Conservation (phyloP, 35 echinoderm and acorn worm genomes). For the Heliocidaris erythrogramma region DNA sequence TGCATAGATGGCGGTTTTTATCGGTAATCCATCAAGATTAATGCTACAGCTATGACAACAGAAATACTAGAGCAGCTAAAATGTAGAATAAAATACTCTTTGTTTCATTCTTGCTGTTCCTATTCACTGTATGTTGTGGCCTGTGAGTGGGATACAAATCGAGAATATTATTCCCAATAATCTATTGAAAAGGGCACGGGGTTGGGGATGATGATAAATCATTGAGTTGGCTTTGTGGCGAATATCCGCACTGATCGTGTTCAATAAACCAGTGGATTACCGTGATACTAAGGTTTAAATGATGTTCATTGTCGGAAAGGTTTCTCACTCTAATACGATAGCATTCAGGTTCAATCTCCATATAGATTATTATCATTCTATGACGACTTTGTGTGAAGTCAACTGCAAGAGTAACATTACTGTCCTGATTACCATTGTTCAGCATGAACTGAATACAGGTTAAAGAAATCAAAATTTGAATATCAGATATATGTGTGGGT, state of each 20-base stretch:
- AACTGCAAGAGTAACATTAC: background rate
- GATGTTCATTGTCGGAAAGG: background rate
- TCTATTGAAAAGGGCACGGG: constrained; percentile 1
- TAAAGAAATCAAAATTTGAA: too few species aligned
- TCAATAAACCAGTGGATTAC: background rate
- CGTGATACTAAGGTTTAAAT: too few species aligned
- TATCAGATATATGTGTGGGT: too few species aligned
- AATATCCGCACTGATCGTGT: background rate
- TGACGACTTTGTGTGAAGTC: background rate
- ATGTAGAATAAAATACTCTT: background rate
- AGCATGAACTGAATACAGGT: too few species aligned
- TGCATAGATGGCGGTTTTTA: background rate
- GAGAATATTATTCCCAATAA: constrained; percentile 4
- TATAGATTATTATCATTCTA: background rate
- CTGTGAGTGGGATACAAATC: background rate
- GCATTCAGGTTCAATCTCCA: background rate
- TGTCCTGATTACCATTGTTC: background rate
- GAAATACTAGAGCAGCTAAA: background rate
- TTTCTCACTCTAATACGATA: background rate
- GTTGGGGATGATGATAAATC: constrained; percentile 2
- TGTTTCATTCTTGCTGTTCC: constrained; percentile 8
- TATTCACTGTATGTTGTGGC: background rate
- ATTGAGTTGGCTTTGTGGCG: background rate
- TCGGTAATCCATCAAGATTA: background rate
- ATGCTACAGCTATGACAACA: background rate